These are phyloP conservation scores for Leptopilina boulardi DNA, from an alignment of 1,140 invertebrate species.

Conservation along the genomic window DNA sequence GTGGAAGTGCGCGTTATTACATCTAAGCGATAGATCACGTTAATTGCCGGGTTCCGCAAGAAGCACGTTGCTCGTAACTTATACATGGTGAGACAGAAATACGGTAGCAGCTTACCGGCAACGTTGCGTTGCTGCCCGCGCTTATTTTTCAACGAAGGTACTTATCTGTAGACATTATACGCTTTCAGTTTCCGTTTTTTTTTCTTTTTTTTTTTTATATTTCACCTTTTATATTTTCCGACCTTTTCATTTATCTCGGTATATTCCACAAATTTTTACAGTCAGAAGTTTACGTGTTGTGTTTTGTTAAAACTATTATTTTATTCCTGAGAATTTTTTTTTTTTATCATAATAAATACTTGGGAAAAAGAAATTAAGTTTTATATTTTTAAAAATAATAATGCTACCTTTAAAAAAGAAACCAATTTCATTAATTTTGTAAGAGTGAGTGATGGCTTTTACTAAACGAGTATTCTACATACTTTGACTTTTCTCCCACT, in stretches of 20 bases:
- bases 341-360: no score
- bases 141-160: slow-evolving; percentile 56
- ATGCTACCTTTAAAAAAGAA: no score
- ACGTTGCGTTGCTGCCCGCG: slow-evolving; percentile 47
- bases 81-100: slow-evolving; percentile 50
- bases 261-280: slow-evolving; percentile 9
- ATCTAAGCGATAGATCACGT: slow-evolving; percentile 70
- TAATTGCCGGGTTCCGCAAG: slow-evolving; percentile 67
- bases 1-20: slow-evolving; percentile 68
- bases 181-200: slow-evolving; percentile 45
- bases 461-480: no score
- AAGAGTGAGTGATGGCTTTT: no score
- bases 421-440: no score
- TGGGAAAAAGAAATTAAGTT: no score
- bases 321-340: no score
- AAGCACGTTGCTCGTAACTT: slow-evolving; percentile 69
- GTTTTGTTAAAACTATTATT: slow-evolving; percentile 3
- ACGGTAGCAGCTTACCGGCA: slow-evolving; percentile 40
- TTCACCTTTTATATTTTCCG: slow-evolving; percentile 9
- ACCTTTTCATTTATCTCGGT: slow-evolving; percentile 25
- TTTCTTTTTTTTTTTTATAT: slow-evolving; percentile 28
- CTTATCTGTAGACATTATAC: slow-evolving; percentile 66
- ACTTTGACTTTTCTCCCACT: no score
- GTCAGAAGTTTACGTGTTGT: not conserved
- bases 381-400: no score